Evolutionary conservation across 2,113 vertebrate species (phyloP).

Genomic region (Lucifuga dentata): DNA sequence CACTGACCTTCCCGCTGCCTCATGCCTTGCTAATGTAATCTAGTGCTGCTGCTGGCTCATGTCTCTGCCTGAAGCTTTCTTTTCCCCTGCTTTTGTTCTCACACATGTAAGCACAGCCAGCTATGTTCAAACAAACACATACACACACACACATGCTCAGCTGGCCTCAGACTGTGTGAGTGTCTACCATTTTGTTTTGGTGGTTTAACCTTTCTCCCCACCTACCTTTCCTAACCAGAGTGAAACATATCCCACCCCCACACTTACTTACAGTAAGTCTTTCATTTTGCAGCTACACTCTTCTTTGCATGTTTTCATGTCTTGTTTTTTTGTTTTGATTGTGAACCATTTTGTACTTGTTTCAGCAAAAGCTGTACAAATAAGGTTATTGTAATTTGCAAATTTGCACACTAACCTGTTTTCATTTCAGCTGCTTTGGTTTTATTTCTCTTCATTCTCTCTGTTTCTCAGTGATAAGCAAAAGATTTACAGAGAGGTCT

Average conservation of each 20-base stretch:
- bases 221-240: too few relatives aligned
- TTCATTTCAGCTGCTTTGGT: not conserved
- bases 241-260: not conserved
- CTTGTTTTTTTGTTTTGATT: too few relatives aligned
- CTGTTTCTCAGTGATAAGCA: slow-evolving; percentile 17
- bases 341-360: too few relatives aligned
- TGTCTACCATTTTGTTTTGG: slow-evolving; percentile 10
- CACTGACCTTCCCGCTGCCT: slow-evolving; percentile 80
- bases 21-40: slow-evolving; percentile 85
- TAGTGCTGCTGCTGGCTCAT: slow-evolving; percentile 73
- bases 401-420: not conserved
- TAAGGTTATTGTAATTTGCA: not conserved
- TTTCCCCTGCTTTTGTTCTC: slow-evolving; percentile 12
- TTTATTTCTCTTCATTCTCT: slow-evolving; percentile 11
- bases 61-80: slow-evolving; percentile 43
- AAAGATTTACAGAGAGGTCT: slow-evolving; percentile 16
- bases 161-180: slow-evolving; percentile 18
- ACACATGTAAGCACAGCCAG: slow-evolving; percentile 20
- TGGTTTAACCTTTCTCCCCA: slow-evolving; percentile 9
- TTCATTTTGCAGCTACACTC: too few relatives aligned
- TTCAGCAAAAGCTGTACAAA: not conserved
- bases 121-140: not conserved
- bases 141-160: slow-evolving; percentile 1
- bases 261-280: too few relatives aligned
- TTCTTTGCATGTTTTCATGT: too few relatives aligned